Evolutionary conservation across 2,888 invertebrate genomes (phyloP), one percentile per base, ranked within the genome.

Genomic region (Amaurobius ferox): DNA sequence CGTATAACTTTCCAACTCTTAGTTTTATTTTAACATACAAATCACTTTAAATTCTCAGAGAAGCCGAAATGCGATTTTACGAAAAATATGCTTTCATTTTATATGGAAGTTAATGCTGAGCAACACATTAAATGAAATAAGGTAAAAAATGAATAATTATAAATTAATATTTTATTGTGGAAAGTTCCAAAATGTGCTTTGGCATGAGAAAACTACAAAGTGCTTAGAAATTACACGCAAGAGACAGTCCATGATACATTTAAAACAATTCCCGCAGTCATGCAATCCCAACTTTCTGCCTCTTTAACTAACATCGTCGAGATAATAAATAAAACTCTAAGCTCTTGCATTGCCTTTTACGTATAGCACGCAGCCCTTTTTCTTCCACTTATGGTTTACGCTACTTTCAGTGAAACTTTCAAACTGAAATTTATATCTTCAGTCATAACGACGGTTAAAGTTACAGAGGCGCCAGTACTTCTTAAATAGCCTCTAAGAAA

Each of bases 341-440:
- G 55, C 55, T 44, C 76, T 26, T 19, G 23, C 26, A 76, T 40
- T 23, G 23, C 11, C 11, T 55, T 55, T 23, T 55, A 5, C 55
- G 2, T 55, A 7, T 44, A 44, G 23, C 16, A 23, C 23, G 23
- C n/a, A 23, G 16, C 5, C 55, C 11, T 23, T 23, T 11, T 23
- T 11, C 55, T n/a, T 11, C 48, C 16, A 29, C 23, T 44, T 11
- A 62, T 70, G 32, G 35, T 6, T 28, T 61, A 35, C 26, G 48
- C 66, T 26, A 23, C 5, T 55, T 68, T 19, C n/a, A 70, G 64
- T 16, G 61, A n/a, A 64, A n/a, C 13, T 28, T 9, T 55, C 67
- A 55, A 79, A 79, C 23, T 71, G 40, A 64, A 71, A 79, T 79
- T 79, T 79, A 79, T 79, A 71, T 71, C 71, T 64, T 79, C 70